Percentiles rank a stretch among this genome's conserved stretches.
phyloP scores from a whole-genome alignment of 2,888 invertebrate genomes.

The Ceraclea dissimilis region DNA sequence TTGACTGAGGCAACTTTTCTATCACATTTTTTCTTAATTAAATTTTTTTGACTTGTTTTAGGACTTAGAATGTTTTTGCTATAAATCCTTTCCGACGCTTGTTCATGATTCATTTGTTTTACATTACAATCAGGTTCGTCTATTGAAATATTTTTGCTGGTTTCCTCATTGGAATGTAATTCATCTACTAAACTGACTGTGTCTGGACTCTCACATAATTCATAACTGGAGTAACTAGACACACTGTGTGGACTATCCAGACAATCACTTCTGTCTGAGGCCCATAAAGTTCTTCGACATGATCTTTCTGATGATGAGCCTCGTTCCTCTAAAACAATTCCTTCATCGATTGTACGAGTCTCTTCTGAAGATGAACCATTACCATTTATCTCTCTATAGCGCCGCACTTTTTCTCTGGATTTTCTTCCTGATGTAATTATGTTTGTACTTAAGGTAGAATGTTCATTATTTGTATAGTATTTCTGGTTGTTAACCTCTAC shows the following conservation, averaged over 20 bases:
- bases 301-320: constrained; percentile 24
- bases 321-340: constrained; percentile 24
- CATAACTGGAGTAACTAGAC: constrained; percentile 42
- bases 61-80: constrained; percentile 13
- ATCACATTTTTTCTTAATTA: constrained; percentile 18
- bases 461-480: neutral
- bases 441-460: constrained; percentile 26
- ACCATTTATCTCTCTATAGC: constrained; percentile 45
- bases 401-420: constrained; percentile 35
- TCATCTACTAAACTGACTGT: constrained; percentile 31
- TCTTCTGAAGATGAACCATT: constrained; percentile 50
- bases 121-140: neutral
- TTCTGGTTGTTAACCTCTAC: constrained; percentile 4
- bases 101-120: constrained; percentile 1
- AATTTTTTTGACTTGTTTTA: constrained; percentile 11
- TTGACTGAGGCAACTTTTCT: constrained; percentile 14
- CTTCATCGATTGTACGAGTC: constrained; percentile 35
- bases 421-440: constrained; percentile 37
- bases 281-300: constrained; percentile 23
- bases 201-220: constrained; percentile 31
- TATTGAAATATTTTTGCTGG: neutral
- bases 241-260: constrained; percentile 43
- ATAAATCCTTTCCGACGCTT: constrained; percentile 13
- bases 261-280: constrained; percentile 32
- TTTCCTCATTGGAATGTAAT: neutral